These are phyloP conservation scores for Ormia ochracea DNA, from an alignment of 2,888 invertebrate species.

Conservation along the genomic window DNA sequence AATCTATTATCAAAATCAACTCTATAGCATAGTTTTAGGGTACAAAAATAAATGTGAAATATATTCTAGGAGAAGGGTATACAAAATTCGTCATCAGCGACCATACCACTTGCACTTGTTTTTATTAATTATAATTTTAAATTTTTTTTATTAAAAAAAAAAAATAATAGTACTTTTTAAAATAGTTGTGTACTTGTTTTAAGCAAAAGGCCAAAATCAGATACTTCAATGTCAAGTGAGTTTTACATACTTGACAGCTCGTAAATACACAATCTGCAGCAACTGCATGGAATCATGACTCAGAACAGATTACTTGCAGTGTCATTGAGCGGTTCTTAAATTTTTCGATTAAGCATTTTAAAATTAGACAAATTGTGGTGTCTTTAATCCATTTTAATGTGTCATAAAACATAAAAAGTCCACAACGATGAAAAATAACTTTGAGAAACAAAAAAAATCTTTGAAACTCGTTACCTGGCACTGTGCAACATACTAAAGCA, in stretches of 20 bases:
- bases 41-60: no score
- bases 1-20: no score
- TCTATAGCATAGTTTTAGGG: no score
- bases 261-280: not conserved
- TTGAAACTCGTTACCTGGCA: conserved; percentile 17
- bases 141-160: no score
- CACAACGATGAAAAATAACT: not conserved
- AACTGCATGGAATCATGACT: conserved; percentile 7
- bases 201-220: not conserved
- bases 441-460: not conserved
- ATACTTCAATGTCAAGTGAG: conserved; percentile 39
- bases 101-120: no score
- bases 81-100: no score
- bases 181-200: no score
- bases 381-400: conserved; percentile 33
- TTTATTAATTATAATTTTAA: no score
- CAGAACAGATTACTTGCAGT: conserved; percentile 42
- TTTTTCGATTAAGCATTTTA: not conserved
- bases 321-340: no score
- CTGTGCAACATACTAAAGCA: not conserved
- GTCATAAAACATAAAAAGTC: conserved; percentile 25
- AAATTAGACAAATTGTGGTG: not conserved
- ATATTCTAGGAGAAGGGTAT: no score
- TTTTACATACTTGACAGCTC: not conserved
- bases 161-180: no score